Percentiles rank a stretch among this genome's conserved stretches.
phyloP scores from a whole-genome alignment of 1,140 invertebrate genomes.

The Zaprionus ghesquierei region DNA sequence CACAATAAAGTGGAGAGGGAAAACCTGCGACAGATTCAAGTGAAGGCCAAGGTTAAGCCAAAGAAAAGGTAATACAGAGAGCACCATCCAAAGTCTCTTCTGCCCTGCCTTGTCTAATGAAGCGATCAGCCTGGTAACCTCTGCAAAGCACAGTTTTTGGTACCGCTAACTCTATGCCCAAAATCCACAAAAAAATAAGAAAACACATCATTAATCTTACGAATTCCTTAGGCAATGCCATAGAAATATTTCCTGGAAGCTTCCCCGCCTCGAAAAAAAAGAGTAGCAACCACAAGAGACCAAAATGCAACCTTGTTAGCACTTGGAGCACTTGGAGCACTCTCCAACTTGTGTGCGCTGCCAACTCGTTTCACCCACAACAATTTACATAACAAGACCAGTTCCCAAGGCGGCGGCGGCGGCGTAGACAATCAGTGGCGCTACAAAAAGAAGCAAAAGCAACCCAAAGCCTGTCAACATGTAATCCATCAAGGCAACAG shows the following conservation, averaged over 20 bases:
- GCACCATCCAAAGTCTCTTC: background rate
- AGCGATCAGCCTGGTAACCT: constrained; percentile 18
- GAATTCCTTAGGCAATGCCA: constrained; percentile 26
- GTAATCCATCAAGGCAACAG: constrained; percentile 71
- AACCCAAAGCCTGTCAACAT: constrained; percentile 71
- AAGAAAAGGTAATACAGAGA: background rate
- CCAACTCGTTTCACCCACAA: constrained; percentile 63
- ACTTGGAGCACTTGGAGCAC: constrained; percentile 39
- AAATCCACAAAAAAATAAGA: background rate
- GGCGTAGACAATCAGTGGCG: constrained; percentile 69
- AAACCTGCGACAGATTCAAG: background rate
- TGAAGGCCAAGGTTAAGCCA: constrained; percentile 2
- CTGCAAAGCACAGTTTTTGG: constrained; percentile 9
- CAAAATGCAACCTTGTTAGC: constrained; percentile 64
- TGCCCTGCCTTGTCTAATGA: constrained; percentile 17
- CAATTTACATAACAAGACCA: constrained; percentile 80
- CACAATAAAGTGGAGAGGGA: background rate
- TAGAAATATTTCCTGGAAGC: constrained; percentile 33
- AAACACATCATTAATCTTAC: constrained; percentile 39
- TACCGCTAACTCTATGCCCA: constrained; percentile 25
- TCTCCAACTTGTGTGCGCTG: constrained; percentile 3
- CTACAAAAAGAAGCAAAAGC: constrained; percentile 21
- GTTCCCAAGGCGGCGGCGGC: constrained; percentile 60
- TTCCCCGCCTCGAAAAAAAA: background rate
- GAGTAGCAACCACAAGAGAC: background rate